Evolutionary conservation across 1,140 invertebrate species (phyloP).

Genomic region (Drosophila ohnishii): DNA sequence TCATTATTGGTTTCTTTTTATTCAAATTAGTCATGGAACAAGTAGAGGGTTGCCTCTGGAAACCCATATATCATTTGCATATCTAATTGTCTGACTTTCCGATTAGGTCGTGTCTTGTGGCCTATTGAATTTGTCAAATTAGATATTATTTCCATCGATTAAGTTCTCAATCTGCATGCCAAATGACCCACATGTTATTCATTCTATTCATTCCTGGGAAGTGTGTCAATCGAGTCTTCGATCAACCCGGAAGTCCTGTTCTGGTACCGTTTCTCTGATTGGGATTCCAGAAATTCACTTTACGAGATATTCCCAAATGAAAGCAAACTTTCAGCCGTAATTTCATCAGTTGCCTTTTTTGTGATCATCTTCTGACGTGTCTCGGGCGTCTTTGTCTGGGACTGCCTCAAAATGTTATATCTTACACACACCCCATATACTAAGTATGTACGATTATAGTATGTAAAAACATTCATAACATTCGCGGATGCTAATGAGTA

Average conservation of each 20-base stretch:
- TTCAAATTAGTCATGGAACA: conserved; percentile 45
- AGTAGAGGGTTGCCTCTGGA: conserved; percentile 36
- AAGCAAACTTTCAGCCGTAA: conserved; percentile 26
- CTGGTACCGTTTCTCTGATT: conserved; percentile 16
- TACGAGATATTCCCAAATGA: conserved; percentile 27
- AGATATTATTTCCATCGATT: conserved; percentile 59
- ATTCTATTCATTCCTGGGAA: conserved; percentile 31
- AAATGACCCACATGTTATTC: conserved; percentile 70
- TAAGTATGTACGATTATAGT: neutral
- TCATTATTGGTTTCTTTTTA: conserved; percentile 61
- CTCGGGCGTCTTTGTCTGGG: conserved; percentile 35
- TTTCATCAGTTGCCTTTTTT: conserved; percentile 39
- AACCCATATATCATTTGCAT: conserved; percentile 68
- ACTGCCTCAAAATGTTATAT: conserved; percentile 60
- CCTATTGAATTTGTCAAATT: conserved; percentile 66
- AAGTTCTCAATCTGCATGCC: conserved; percentile 76
- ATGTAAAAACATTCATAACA: conserved; percentile 15
- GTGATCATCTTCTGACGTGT: conserved; percentile 44
- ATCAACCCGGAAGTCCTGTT: conserved; percentile 37
- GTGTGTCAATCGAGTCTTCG: conserved; percentile 46
- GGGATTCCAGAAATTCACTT: conserved; percentile 40
- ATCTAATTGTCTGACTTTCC: conserved; percentile 62
- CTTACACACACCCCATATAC: conserved; percentile 14
- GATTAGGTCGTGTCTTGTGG: conserved; percentile 40
- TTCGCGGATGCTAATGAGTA: conserved; percentile 63